Conservation (phyloP, 1,140 invertebrate genomes). For the Neomicropteryx cornuta region DNA sequence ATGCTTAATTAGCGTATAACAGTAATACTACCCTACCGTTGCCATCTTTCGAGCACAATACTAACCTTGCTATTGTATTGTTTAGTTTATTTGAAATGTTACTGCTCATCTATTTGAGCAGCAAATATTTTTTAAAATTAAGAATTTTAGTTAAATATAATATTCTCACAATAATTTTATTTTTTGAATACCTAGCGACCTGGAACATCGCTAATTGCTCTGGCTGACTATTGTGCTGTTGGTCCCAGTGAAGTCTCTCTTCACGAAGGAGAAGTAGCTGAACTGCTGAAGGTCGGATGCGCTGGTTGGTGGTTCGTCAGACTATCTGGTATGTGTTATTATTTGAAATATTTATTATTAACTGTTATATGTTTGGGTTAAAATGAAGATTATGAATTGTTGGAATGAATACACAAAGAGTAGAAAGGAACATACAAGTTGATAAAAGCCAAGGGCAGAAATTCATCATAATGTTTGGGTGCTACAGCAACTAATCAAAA, state of each 20-base stretch:
- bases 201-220: constrained; percentile 66
- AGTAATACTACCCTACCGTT: too few species aligned
- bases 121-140: too few species aligned
- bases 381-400: constrained; percentile 4
- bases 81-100: too few species aligned
- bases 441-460: constrained; percentile 4
- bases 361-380: background rate
- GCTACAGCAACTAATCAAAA: too few species aligned
- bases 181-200: too few species aligned
- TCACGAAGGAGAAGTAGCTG: constrained; percentile 77
- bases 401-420: background rate
- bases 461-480: too few species aligned
- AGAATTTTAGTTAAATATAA: too few species aligned
- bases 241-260: constrained; percentile 81
- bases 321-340: constrained; percentile 48
- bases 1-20: too few species aligned
- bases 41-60: too few species aligned
- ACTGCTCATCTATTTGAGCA: too few species aligned
- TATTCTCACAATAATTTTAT: too few species aligned
- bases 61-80: too few species aligned
- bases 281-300: constrained; percentile 82
- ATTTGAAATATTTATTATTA: constrained; percentile 1
- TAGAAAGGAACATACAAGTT: background rate
- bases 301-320: constrained; percentile 95
- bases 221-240: constrained; percentile 85